Evolutionary conservation across 1,140 invertebrate genomes (phyloP), one percentile per base, ranked within the genome.

Genomic region (Nylanderia fulva): DNA sequence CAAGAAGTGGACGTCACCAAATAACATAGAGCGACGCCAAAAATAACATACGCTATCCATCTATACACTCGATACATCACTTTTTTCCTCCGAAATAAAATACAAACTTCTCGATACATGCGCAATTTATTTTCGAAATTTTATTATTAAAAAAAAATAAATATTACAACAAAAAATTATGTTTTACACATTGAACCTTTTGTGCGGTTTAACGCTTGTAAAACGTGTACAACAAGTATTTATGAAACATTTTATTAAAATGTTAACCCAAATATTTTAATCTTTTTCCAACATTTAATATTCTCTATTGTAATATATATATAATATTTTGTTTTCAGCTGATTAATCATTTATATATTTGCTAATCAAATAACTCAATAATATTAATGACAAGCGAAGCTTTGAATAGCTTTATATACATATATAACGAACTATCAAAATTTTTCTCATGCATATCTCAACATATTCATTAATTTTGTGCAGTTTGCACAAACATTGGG

Each of bases 1-100:
- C 77, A 71, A 45, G 64, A 39, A 69, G 45, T 63, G 52, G 24
- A 71, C 52, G 52, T 48, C 64, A 36, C 77, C 77, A 42, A 69
- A 58, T 79, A 79, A 66, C 60, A 68, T 45, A 54, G 75, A n/a
- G 36, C 64, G 36, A 58, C 8, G 18, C 64, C 36, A 80, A 80
- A 80, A 80, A 80, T 58, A 80, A 80, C 77, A 71, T 42, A 42
- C 77, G 48, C 52, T 36, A 76, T 56, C 75, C 39, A 39, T 80
- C 77, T 52, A 36, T 33, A 6, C 52, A 42, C 36, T 71, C 64
- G 77, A 58, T 42, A 27, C 77, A 71, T 71, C 64, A 24, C n/a
- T 80, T 21, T 80, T 69, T 71, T 56, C 11, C n/a, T n/a, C 36
- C 52, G 7, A 39, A 71, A 80, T 80, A 71, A 71, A 80, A 80